Evolutionary conservation across 2,113 vertebrate species (phyloP), one percentile per base, ranked within the genome.

Genomic region (Chaenogobius annularis): DNA sequence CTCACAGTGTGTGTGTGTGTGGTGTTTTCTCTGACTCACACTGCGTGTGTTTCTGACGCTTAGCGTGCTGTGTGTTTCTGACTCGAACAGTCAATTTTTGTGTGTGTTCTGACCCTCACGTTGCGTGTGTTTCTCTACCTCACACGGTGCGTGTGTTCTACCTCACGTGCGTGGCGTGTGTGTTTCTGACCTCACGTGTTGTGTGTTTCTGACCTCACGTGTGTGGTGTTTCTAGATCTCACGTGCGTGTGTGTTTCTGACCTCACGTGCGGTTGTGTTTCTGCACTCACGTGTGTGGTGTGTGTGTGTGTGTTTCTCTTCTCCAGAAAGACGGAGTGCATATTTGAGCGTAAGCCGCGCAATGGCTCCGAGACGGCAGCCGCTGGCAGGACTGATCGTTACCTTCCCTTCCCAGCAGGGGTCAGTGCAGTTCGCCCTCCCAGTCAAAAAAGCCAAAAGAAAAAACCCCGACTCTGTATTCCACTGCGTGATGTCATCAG

Each of bases 331-430:
- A 0, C n/a, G n/a, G 59, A 74, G 0, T 8, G 11, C n/a, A n/a
- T n/a, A n/a, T 13, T 50, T 83, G 52, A 86, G 65, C 68, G 68
- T 94, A 93, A 93, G 64, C 85, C 86, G 88, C 0, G 5, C n/a
- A n/a, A n/a, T 82, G 1, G 88, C 84, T 75, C 84, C 90, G 68
- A 93, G 87, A 77, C 89, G 89, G 37, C 37, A 40, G 37, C 37
- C 37, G 37, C 37, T 40, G n/a, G 26, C 90, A 90, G 7, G 82
- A 73, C 55, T 62, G 80, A n/a, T 73, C 80, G 77, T 10, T n/a
- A 66, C 75, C 20, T 81, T 87, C 12, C 74, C 86, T 0, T 17
- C 77, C 67, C 78, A 1, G 44, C 86, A 10, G 88, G 93, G 92
- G 93, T 93, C 26, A 88, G 84, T 40, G 37, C 26, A 31, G 26